Conservation (phyloP, 1,140 invertebrate species). For the Eubasilissa regina region DNA sequence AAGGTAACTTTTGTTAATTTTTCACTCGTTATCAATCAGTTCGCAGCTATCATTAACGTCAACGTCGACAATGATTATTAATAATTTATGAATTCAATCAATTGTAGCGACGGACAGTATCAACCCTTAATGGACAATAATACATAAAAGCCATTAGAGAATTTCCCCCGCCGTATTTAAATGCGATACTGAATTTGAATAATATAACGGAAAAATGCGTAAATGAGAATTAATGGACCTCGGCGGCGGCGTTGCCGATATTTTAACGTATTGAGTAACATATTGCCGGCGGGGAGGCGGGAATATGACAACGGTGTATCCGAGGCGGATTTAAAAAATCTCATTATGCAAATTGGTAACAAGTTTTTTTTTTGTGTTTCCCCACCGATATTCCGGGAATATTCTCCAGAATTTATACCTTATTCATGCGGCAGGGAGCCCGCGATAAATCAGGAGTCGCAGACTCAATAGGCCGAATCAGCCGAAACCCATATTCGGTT, state of each 20-base stretch:
- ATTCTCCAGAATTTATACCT: conserved; percentile 33
- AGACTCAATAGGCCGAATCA: conserved; percentile 35
- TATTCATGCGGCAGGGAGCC: conserved; percentile 16
- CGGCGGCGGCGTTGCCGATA: conserved; percentile 32
- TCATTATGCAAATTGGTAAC: conserved; percentile 35
- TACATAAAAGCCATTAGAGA: conserved; percentile 25
- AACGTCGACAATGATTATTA: too few relatives aligned
- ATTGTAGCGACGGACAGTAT: too few relatives aligned
- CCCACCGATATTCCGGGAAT: background rate
- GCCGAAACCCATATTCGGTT: background rate
- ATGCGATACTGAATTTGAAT: conserved; percentile 37
- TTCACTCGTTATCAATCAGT: background rate
- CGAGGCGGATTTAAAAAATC: conserved; percentile 30
- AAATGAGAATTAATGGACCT: conserved; percentile 40
- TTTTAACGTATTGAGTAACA: conserved; percentile 38
- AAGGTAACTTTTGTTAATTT: too few relatives aligned
- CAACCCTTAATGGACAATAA: conserved; percentile 8
- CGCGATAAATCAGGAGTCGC: conserved; percentile 23
- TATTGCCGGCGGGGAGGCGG: conserved; percentile 22
- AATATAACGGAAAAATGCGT: conserved; percentile 21
- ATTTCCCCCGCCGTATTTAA: conserved; percentile 19
- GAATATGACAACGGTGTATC: conserved; percentile 36
- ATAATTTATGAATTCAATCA: too few relatives aligned
- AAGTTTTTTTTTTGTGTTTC: background rate
- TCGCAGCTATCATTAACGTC: too few relatives aligned